These are phyloP conservation scores for Agrilus mali DNA, from an alignment of 2,888 invertebrate genomes.

Conservation along the genomic window DNA sequence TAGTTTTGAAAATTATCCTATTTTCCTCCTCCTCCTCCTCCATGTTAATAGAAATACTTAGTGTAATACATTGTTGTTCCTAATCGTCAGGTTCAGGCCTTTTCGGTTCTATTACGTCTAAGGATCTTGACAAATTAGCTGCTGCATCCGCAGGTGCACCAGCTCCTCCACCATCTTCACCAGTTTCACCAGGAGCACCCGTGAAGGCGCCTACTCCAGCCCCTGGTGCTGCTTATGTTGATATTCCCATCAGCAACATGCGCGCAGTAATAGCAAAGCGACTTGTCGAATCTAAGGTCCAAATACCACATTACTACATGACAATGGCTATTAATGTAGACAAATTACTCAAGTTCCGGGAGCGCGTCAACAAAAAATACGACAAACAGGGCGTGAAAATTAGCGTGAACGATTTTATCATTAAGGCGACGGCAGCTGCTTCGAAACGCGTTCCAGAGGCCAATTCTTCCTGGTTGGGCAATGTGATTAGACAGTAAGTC, in stretches of 20 bases:
- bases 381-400: conserved; percentile 74
- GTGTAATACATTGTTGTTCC: conserved; percentile 28
- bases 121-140: conserved; percentile 45
- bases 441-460: conserved; percentile 83
- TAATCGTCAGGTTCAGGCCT: conserved; percentile 56
- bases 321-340: conserved; percentile 79
- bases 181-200: conserved; percentile 28
- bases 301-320: conserved; percentile 95
- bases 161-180: conserved; percentile 22
- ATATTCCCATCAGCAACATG: conserved; percentile 75
- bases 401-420: conserved; percentile 91
- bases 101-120: conserved; percentile 70
- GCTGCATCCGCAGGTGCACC: conserved; percentile 27
- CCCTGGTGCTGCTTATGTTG: conserved; percentile 37
- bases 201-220: conserved; percentile 19
- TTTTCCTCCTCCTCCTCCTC: too few relatives aligned
- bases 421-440: conserved; percentile 86
- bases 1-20: too few relatives aligned
- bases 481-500: conserved; percentile 80
- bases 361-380: conserved; percentile 64
- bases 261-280: conserved; percentile 82
- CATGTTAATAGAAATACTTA: neutral
- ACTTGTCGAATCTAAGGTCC: conserved; percentile 76
- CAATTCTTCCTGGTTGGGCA: conserved; percentile 93
- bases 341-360: conserved; percentile 59